Conservation (phyloP, 2,888 invertebrate genomes). For the Epinotia demarniana region DNA sequence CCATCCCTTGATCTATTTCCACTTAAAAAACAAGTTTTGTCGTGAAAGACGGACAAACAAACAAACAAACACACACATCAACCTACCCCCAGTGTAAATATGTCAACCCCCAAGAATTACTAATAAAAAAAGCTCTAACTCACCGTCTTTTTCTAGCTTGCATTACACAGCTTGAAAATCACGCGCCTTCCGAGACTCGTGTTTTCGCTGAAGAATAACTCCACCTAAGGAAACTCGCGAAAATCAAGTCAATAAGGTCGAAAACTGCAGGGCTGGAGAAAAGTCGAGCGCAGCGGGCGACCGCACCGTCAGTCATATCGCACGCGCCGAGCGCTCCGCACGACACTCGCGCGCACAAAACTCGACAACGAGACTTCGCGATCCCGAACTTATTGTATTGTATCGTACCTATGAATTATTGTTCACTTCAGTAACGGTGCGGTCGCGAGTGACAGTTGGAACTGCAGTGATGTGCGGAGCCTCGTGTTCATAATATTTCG, state of each 20-base stretch:
- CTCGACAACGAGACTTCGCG: conserved; percentile 5
- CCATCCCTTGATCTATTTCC: too few species aligned
- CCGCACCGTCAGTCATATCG: conserved; percentile 36
- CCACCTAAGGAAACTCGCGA: conserved; percentile 6
- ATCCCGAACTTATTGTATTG: conserved; percentile 2
- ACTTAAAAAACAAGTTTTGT: too few species aligned
- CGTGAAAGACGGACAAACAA: too few species aligned
- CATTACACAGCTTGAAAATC: not conserved
- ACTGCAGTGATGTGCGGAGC: conserved; percentile 57
- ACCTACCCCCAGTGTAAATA: too few species aligned
- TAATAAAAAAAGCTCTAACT: too few species aligned
- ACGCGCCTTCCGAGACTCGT: not conserved
- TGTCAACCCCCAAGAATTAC: too few species aligned
- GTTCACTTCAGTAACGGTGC: conserved; percentile 50
- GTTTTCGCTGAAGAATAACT: not conserved
- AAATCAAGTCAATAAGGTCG: conserved; percentile 23
- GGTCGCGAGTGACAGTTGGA: conserved; percentile 62
- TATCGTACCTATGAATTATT: too few species aligned
- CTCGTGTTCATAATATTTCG: conserved; percentile 52
- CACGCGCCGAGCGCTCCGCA: conserved; percentile 23
- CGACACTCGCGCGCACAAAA: conserved; percentile 16
- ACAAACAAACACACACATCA: too few species aligned
- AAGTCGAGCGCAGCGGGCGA: not conserved
- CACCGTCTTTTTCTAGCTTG: not conserved
- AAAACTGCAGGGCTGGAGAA: not conserved